A percentile compares a stretch with the other conserved stretches of the same genome.
Conservation (phyloP, 2,113 vertebrate genomes). For the Cyprinodon variegatus region DNA sequence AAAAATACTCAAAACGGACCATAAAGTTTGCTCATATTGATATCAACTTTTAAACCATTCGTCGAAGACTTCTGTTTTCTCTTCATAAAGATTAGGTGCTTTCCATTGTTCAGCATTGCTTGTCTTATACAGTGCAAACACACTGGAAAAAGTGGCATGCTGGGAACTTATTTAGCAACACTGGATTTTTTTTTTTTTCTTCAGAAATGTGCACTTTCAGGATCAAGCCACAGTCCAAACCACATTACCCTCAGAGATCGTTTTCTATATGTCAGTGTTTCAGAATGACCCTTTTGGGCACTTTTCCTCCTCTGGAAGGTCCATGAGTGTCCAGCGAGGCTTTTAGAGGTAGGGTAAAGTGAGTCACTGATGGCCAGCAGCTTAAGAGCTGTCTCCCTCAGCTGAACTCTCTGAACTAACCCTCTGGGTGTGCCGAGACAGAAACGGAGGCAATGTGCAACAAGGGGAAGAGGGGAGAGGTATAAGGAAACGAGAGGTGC, state of each 20-base stretch:
- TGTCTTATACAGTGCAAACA: not conserved
- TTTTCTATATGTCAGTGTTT: slow-evolving; percentile 40
- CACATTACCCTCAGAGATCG: slow-evolving; percentile 56
- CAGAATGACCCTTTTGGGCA: slow-evolving; percentile 54
- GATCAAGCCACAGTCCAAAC: slow-evolving; percentile 34
- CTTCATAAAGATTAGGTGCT: not conserved
- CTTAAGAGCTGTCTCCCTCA: slow-evolving; percentile 53
- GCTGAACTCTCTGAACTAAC: slow-evolving; percentile 69
- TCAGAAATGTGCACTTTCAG: slow-evolving; percentile 19
- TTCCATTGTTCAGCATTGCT: not conserved
- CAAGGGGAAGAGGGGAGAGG: slow-evolving; percentile 22
- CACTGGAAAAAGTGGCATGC: not conserved
- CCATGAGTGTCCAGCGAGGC: slow-evolving; percentile 53
- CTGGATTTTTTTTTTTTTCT: slow-evolving; percentile 12
- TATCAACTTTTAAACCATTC: not conserved
- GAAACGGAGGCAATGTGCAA: slow-evolving; percentile 29
- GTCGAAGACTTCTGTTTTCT: not conserved
- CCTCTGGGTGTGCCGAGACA: slow-evolving; percentile 58
- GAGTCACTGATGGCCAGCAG: slow-evolving; percentile 69
- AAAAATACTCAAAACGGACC: not conserved
- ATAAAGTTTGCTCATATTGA: not conserved
- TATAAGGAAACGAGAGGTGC: slow-evolving; percentile 57
- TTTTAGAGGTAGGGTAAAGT: slow-evolving; percentile 59
- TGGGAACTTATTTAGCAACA: slow-evolving; percentile 27
- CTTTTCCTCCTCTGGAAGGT: slow-evolving; percentile 55